Evolutionary conservation across 2,797 vertebrate genomes (phyloP), one percentile per base, ranked within the genome.

Genomic region (Botia almorhae): DNA sequence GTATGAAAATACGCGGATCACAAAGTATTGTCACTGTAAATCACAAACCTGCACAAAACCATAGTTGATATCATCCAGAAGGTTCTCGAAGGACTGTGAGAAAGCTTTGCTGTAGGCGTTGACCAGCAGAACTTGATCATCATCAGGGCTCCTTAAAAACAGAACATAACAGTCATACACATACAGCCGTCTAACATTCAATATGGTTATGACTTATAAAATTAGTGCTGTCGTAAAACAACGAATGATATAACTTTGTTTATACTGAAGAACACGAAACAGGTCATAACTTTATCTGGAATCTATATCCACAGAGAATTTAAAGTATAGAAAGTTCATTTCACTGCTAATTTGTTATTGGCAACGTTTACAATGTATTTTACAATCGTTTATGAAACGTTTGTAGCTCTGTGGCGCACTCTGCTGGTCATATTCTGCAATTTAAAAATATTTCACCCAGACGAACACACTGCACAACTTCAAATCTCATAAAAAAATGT

Each of bases 11-110:
- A 50, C 23, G 33, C 58, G 4, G 1, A 29, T 29, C 12, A 51
- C 3, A 16, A 14, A 51, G 50, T 51, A 17, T 51, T 51, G 5
- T 39, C 36, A 39, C 36, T 39, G 36, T 7, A 39, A 11, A 46
- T 70, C 23, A 91, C 94, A 86, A 92, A 97, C 97, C 71, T 97
- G 92, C 69, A 97, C 89, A 68, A 97, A 91, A 83, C 95, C 94
- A 84, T 94, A 96, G 72, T 93, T 94, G 85, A 96, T 91, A 87
- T 98, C 97, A 74, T 98, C 97, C 85, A 96, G 92, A 77, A 99
- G 96, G 90, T 98, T 98, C 94, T 98, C 97, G 84, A 99, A 99
- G 85, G 97, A 98, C 88, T 98, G 97, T 65, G 95, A 97, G 88
- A 96, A 93, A 88, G 95, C 94, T 87, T 94, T 96, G 93, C 91